A percentile compares a stretch with the other conserved stretches of the same genome.
These are phyloP conservation scores for Tachuris rubrigastra DNA, from an alignment of 2,113 vertebrate genomes.

Conservation along the genomic window DNA sequence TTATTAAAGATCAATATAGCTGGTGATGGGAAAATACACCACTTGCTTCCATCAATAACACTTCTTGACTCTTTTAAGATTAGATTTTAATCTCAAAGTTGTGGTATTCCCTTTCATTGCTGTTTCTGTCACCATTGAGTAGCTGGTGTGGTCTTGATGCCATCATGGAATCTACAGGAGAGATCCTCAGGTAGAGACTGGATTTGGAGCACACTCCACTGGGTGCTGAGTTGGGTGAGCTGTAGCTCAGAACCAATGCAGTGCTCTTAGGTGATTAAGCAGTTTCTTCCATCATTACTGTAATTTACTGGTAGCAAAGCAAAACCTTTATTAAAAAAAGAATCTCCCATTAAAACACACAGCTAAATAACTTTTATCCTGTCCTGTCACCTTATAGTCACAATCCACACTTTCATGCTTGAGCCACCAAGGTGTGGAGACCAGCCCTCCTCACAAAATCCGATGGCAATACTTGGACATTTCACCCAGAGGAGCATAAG, in stretches of 20 bases:
- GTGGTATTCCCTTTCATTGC: neutral
- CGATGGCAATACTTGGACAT: neutral
- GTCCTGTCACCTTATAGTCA: neutral
- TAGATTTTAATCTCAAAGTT: neutral
- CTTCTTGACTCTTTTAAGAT: neutral
- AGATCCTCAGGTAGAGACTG: neutral
- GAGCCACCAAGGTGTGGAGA: neutral
- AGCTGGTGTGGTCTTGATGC: neutral
- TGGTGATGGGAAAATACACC: neutral
- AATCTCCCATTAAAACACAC: neutral
- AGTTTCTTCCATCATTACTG: neutral
- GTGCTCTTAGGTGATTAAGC: neutral
- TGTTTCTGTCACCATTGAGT: neutral
- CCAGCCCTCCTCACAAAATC: neutral
- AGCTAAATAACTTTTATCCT: neutral
- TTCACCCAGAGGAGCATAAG: neutral
- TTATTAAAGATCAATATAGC: neutral
- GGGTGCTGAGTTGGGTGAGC: neutral
- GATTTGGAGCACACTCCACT: fast-evolving
- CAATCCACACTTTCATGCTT: neutral
- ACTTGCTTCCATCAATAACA: neutral
- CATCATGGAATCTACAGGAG: fast-evolving
- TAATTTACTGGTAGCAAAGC: neutral
- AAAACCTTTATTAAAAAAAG: neutral
- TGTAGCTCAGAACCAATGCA: neutral